A percentile compares a stretch with the other conserved stretches of the same genome.
phyloP scores from a whole-genome alignment of 1,140 invertebrate genomes.

The Papilio aristodemus region DNA sequence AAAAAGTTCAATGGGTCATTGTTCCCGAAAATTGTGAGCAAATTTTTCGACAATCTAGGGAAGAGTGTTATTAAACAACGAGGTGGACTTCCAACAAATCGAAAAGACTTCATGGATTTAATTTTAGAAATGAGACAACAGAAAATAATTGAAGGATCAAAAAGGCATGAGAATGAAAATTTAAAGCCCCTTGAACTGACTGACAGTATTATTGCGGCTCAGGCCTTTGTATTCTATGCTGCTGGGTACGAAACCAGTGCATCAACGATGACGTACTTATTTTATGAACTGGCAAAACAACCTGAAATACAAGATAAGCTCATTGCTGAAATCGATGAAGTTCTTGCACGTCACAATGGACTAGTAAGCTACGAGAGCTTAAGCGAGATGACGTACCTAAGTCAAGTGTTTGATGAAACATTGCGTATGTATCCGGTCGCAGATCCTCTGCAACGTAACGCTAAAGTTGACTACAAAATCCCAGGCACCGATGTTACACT shows the following conservation, averaged over 20 bases:
- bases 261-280: conserved; percentile 43
- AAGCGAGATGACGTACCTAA: conserved; percentile 72
- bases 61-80: conserved; percentile 39
- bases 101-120: conserved; percentile 56
- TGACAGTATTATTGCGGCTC: conserved; percentile 56
- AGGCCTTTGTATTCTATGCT: conserved; percentile 63
- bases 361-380: conserved; percentile 66
- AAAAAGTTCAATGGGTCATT: conserved; percentile 44
- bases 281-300: conserved; percentile 65
- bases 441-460: conserved; percentile 75
- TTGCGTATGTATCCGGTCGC: conserved; percentile 82
- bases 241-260: conserved; percentile 60
- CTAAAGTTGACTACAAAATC: conserved; percentile 79
- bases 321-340: conserved; percentile 55
- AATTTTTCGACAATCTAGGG: conserved; percentile 48
- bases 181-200: conserved; percentile 41
- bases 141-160: conserved; percentile 33
- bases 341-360: conserved; percentile 62
- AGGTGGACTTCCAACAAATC: conserved; percentile 39
- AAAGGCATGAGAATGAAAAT: conserved; percentile 33
- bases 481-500: conserved; percentile 73
- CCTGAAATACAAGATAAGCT: conserved; percentile 66
- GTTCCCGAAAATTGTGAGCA: conserved; percentile 41
- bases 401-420: conserved; percentile 70
- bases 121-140: conserved; percentile 61